Percentiles rank a stretch among this genome's conserved stretches.
phyloP scores from a whole-genome alignment of 2,888 invertebrate species.

The Antitype chi region DNA sequence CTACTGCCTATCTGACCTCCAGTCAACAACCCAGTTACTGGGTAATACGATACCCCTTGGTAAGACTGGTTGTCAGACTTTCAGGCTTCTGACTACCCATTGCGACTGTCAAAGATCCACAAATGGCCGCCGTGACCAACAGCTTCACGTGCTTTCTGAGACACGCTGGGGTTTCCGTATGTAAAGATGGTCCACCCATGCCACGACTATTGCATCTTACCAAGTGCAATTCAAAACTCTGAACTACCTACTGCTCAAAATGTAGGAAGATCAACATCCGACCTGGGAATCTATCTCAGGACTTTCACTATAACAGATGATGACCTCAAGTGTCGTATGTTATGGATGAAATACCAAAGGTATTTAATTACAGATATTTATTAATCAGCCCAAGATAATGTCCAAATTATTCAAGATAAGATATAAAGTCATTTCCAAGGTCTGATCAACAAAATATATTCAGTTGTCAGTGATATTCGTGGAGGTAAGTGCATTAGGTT shows the following conservation, averaged over 20 bases:
- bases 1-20: too few species aligned
- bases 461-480: slow-evolving; percentile 43
- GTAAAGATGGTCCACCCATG: too few species aligned
- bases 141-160: too few species aligned
- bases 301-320: slow-evolving; percentile 9
- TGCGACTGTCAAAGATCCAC: too few species aligned
- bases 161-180: too few species aligned
- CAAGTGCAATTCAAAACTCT: not conserved
- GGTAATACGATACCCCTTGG: too few species aligned
- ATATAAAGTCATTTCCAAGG: slow-evolving; percentile 41
- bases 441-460: slow-evolving; percentile 32
- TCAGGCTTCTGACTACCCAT: too few species aligned
- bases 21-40: too few species aligned
- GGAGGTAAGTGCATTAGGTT: slow-evolving; percentile 54
- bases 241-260: not conserved
- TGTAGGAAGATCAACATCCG: not conserved
- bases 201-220: not conserved
- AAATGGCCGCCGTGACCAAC: too few species aligned
- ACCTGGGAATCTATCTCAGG: not conserved
- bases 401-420: slow-evolving; percentile 54
- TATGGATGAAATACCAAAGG: slow-evolving; percentile 9
- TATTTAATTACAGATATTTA: slow-evolving; percentile 34
- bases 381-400: slow-evolving; percentile 55
- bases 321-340: slow-evolving; percentile 1
- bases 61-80: too few species aligned